Evolutionary conservation across 2,113 vertebrate genomes (phyloP).

Genomic region (Mobula birostris): DNA sequence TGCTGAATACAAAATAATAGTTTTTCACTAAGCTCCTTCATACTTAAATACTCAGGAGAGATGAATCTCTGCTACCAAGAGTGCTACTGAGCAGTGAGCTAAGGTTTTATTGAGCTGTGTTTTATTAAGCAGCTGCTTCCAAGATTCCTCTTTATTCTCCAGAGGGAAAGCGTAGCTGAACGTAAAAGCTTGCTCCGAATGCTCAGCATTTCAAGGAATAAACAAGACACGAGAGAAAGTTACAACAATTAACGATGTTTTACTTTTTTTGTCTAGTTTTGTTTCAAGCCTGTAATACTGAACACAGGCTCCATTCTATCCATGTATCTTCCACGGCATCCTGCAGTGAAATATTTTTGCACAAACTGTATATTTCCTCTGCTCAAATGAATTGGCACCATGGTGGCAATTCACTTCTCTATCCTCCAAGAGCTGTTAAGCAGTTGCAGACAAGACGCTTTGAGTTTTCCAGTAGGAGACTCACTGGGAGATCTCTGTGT

Average conservation of each 20-base stretch:
- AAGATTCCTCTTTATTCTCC: background rate
- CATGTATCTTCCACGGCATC: background rate
- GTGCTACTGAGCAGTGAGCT: background rate
- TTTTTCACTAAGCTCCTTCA: background rate
- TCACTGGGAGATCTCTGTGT: background rate
- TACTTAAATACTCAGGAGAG: background rate
- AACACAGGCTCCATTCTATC: background rate
- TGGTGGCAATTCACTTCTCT: constrained; percentile 17
- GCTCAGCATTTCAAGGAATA: background rate
- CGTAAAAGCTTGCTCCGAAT: background rate
- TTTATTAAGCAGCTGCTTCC: background rate
- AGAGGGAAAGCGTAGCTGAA: background rate
- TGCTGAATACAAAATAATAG: background rate
- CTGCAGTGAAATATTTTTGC: background rate
- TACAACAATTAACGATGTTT: background rate
- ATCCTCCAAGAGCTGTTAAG: background rate
- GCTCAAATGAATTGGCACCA: constrained; percentile 30
- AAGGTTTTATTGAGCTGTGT: constrained; percentile 3
- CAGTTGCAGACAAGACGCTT: constrained; percentile 13
- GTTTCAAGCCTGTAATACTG: background rate
- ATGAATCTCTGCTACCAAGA: background rate
- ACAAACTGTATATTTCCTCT: constrained; percentile 9
- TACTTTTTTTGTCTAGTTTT: background rate
- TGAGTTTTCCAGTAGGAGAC: constrained; percentile 21
- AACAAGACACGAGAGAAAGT: background rate